Evolutionary conservation across 1,140 invertebrate species (phyloP), one percentile per base, ranked within the genome.

Genomic region (Zaprionus gabonicus): DNA sequence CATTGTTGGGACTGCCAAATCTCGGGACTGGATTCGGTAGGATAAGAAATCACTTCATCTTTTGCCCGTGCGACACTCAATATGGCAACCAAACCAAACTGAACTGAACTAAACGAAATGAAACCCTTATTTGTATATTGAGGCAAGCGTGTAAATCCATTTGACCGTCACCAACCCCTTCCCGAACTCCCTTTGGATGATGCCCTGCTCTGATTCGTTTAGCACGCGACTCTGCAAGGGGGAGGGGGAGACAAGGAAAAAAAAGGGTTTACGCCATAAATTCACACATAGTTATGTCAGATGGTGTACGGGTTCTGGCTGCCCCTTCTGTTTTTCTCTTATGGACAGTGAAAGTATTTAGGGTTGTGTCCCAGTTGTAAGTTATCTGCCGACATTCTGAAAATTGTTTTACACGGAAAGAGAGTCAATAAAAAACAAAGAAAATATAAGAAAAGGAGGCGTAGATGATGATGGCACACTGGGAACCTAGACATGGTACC

Each of bases 41-140:
- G 85, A 88, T 90, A 88, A 91, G 82, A 80, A 88, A 90, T 88
- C 85, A 90, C 86, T 88, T 88, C 84, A 88, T 88, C 84, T 90
- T 81, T 13, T 67, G 78, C 56, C 78, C 58, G 46, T 69, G 73
- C 80, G 73, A 83, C 83, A 78, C 71, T 82, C 77, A 80, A 82
- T 78, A 83, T 71, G 72, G 80, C 74, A 53, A 41, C 70, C 31
- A 23, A 12, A 38, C 23, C 55, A 25, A 62, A 53, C 46, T 10
- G 38, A 49, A 66, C 62, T 23, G n/a, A 34, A 44, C 27, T n/a
- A 20, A 12, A 12, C 12, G 31, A 41, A 66, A 38, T 51, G 76
- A 78, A 76, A 90, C 85, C 85, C 85, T 82, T 90, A 90, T 90
- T 90, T 90, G 85, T 90, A 90, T 90, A 90, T 90, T 68, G 85